Evolutionary conservation across 2,888 invertebrate species (phyloP), one percentile per base, ranked within the genome.

Genomic region (Conus canariensis): DNA sequence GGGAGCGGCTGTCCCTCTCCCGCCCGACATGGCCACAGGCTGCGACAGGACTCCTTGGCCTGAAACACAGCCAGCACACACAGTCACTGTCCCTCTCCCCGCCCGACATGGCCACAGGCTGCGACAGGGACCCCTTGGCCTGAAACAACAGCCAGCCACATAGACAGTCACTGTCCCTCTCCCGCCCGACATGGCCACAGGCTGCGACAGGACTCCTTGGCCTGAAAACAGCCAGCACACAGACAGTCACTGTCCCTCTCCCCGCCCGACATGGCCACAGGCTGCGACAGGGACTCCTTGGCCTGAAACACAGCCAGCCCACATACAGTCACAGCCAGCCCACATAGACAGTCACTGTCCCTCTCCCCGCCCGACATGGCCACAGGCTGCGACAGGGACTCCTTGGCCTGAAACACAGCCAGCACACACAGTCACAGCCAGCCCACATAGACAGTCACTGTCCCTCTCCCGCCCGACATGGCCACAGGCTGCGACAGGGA

Each of bases 1-100:
- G 85, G 4, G 89, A 89, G 16, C 74, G 85, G 0, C 67, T 89
- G 25, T 89, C 85, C 89, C 83, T 89, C 74, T 59, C 56, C 74
- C 70, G 74, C 22, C 59, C 22, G 89, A 85, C 85, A 85, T 59
- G 85, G 64, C 67, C 6, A 58, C 56, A n/a, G 59, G 30, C 59
- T 59, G 83, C 60, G 12, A 60, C 5, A 14, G 30, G n/a, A 30
- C 22, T 82, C 59, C 77, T 64, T 19, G 59, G 82, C 10, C 60
- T 70, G 67, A 19, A 70, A 70, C 8, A 70, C 7, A n/a, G 8
- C 4, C n/a, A 25, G 25, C 5, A 10, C 67, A 67, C 67, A n/a
- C n/a, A n/a, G n/a, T n/a, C n/a, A 0, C 67, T 89, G 25, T 83
- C 89, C 83, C 85, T 74, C 67, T n/a, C n/a, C n/a, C 74, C 67